Conservation (phyloP, 2,797 vertebrate species). For the Chelonia mydas region DNA sequence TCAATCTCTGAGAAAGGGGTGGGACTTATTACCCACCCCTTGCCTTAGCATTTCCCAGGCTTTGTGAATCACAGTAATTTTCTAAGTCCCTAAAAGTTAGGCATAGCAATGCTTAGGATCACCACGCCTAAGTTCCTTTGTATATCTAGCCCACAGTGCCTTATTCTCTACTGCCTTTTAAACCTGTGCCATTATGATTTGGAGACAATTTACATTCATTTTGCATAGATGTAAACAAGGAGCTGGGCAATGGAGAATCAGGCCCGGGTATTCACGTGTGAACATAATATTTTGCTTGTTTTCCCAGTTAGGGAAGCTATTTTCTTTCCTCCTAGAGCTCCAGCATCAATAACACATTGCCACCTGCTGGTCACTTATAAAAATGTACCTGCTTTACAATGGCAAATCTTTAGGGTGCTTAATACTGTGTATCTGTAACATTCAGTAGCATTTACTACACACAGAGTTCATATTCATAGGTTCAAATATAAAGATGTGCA, state of each 20-base stretch:
- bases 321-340: background rate
- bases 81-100: background rate
- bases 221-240: background rate
- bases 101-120: background rate
- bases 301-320: background rate
- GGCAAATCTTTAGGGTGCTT: background rate
- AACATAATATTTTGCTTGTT: background rate
- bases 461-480: background rate
- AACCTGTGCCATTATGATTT: fast-evolving
- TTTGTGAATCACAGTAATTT: background rate
- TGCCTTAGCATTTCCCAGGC: background rate
- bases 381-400: background rate
- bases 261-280: background rate
- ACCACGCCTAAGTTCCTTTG: background rate
- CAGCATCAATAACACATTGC: slow-evolving; percentile 42
- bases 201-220: background rate
- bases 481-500: background rate
- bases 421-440: background rate
- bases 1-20: background rate
- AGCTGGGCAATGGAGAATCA: background rate
- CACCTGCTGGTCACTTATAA: slow-evolving; percentile 71
- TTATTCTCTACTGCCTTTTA: background rate
- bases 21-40: background rate
- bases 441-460: background rate
- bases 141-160: background rate